These are phyloP conservation scores for Bombus huntii DNA, from an alignment of 1,140 invertebrate genomes.

Conservation along the genomic window DNA sequence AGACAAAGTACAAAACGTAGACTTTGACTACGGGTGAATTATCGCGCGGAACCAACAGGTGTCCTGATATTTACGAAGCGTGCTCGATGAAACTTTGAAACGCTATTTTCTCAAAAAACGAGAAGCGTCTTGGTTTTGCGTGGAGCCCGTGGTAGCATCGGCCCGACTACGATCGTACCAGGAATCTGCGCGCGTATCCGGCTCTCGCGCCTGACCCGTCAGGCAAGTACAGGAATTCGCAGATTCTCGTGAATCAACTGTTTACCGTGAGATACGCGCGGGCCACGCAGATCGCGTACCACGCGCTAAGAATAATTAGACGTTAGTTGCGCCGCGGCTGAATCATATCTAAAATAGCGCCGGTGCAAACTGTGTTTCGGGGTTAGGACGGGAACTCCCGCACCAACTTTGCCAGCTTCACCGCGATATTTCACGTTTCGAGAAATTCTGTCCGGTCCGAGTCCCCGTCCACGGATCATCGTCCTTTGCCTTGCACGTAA, in stretches of 20 bases:
- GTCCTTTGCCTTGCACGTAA: too few relatives aligned
- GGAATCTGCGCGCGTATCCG: not conserved
- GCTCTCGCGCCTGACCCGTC: not conserved
- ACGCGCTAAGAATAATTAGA: constrained; percentile 68
- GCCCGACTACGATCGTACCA: too few relatives aligned
- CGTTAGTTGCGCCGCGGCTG: constrained; percentile 55
- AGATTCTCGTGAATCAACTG: constrained; percentile 58
- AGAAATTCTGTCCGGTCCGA: not conserved
- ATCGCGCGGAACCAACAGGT: too few relatives aligned
- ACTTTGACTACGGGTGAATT: too few relatives aligned
- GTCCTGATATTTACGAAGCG: too few relatives aligned
- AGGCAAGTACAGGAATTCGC: constrained; percentile 23
- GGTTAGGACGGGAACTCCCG: constrained; percentile 47
- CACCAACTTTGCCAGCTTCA: constrained; percentile 8
- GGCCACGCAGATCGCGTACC: constrained; percentile 5
- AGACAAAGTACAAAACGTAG: too few relatives aligned
- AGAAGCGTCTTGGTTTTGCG: too few relatives aligned
- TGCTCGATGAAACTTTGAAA: not conserved
- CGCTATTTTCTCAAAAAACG: not conserved
- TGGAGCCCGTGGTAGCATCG: too few relatives aligned
- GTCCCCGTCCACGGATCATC: not conserved
- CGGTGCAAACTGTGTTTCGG: constrained; percentile 53
- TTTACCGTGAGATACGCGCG: constrained; percentile 33
- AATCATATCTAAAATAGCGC: constrained; percentile 69
- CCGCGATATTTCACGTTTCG: constrained; percentile 9